Evolutionary conservation across 2,113 vertebrate species (phyloP).

Genomic region (Motacilla tschutschensis): DNA sequence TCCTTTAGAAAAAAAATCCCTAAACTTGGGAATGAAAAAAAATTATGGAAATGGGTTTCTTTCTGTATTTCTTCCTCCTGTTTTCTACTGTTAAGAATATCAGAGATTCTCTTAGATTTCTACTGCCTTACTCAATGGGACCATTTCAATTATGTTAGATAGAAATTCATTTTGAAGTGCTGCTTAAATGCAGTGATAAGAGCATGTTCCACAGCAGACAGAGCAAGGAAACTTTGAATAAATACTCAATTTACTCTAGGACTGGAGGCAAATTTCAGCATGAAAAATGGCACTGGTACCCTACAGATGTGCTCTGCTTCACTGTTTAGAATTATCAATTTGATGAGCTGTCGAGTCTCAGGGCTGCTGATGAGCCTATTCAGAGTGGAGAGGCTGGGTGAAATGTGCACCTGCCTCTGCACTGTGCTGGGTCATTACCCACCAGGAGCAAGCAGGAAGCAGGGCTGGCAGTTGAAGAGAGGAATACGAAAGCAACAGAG

Average conservation of each 20-base stretch:
- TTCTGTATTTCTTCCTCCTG: slow-evolving; percentile 3
- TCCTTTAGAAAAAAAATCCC: neutral
- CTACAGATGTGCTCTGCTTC: slow-evolving; percentile 51
- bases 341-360: slow-evolving; percentile 37
- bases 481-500: neutral
- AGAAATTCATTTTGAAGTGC: slow-evolving; percentile 33
- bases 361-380: slow-evolving; percentile 63
- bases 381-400: slow-evolving; percentile 37
- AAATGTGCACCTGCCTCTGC: slow-evolving; percentile 54
- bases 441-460: slow-evolving; percentile 12
- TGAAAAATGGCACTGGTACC: neutral
- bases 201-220: slow-evolving; percentile 15
- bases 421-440: slow-evolving; percentile 6
- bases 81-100: slow-evolving; percentile 21
- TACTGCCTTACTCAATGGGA: neutral
- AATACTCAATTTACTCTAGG: slow-evolving; percentile 48
- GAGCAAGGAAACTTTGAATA: slow-evolving; percentile 36
- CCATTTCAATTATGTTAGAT: slow-evolving; percentile 21
- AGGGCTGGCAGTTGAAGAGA: neutral
- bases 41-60: neutral
- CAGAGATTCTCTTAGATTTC: slow-evolving; percentile 5
- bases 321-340: slow-evolving; percentile 48
- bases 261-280: slow-evolving; percentile 48
- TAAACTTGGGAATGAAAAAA: neutral
- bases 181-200: slow-evolving; percentile 24